Evolutionary conservation across 2,888 invertebrate species (phyloP), one percentile per base, ranked within the genome.

Genomic region (Aleiodes alternator): DNA sequence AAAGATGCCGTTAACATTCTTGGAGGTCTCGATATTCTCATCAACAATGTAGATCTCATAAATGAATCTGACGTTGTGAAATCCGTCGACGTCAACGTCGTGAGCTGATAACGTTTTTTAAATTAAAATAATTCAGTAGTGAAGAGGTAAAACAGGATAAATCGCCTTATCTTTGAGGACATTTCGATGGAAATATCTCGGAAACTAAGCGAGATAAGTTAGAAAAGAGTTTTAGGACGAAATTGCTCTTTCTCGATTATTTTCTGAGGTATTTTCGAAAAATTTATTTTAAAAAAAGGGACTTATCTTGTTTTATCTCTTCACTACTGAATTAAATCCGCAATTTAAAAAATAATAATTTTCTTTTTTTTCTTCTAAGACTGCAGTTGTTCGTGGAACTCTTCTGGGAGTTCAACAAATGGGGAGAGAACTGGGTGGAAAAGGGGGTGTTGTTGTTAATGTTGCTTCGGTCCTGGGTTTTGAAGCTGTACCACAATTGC

Each of bases 371-470:
- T 14, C 50, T 48, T n/a, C n/a, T n/a, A n/a, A 90, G 90, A 89
- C 87, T 66, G 90, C 91, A 0, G 88, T 90, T 6, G 85, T 90
- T 50, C 87, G 90, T 11, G 88, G 89, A 1, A 87, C 86, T 23
- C 81, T 90, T 57, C 82, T 91, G 12, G 91, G 88, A 3, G 82
- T 91, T 70, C 88, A 91, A 77, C 89, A 90, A 81, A 87, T 92
- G 85, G 87, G 90, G 43, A 90, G 88, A 72, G 90, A 91, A 81
- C 88, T 86, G 53, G 90, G 90, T 5, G 91, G 90, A 0, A 82
- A 84, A 51, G 94, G 94, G 9, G 94, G 94, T 0, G 91, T 91
- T 0, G 91, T 94, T 64, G 90, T 94, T n/a, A 94, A 95, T 84
- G 89, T 94, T 29, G 91, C 93, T 0, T 93, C 94, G 0, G 91